These are phyloP conservation scores for Beaufortia kweichowensis DNA, from an alignment of 2,113 vertebrate genomes.

Conservation along the genomic window DNA sequence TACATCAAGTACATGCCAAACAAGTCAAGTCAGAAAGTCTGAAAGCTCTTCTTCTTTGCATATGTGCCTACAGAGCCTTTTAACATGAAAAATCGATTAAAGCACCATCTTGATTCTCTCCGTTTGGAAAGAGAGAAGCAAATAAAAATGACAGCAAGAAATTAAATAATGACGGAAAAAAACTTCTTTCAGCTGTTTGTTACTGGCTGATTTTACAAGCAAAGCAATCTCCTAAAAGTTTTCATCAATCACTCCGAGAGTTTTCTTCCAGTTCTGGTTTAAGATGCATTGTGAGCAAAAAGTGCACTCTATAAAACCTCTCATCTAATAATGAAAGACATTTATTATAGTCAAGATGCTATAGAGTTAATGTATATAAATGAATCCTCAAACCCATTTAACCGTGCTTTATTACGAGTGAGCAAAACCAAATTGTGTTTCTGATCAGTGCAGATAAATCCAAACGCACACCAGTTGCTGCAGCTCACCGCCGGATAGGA, in stretches of 20 bases:
- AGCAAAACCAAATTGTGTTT: conserved; percentile 73
- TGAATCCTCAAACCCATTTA: conserved; percentile 76
- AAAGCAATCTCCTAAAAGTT: conserved; percentile 71
- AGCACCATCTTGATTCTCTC: neutral
- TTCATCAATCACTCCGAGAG: conserved; percentile 66
- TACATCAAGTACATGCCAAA: neutral
- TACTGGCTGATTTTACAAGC: neutral
- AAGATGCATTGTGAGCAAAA: neutral
- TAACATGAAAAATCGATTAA: neutral
- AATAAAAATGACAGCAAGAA: neutral
- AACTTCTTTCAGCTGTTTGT: no score
- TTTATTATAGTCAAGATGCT: conserved; percentile 69
- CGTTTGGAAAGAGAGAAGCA: neutral
- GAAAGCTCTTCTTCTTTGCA: neutral
- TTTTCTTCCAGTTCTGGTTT: conserved; percentile 48
- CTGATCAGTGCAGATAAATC: conserved; percentile 73
- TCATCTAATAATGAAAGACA: conserved; percentile 72
- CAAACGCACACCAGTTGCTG: conserved; percentile 6
- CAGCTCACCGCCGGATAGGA: neutral
- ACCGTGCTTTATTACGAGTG: conserved; percentile 72
- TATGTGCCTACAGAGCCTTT: neutral
- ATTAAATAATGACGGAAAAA: neutral
- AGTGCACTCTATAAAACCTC: conserved; percentile 50
- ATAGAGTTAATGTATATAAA: conserved; percentile 75
- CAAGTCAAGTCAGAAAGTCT: neutral